These are phyloP conservation scores for Aricia agestis DNA, from an alignment of 1,140 invertebrate genomes.

Conservation along the genomic window DNA sequence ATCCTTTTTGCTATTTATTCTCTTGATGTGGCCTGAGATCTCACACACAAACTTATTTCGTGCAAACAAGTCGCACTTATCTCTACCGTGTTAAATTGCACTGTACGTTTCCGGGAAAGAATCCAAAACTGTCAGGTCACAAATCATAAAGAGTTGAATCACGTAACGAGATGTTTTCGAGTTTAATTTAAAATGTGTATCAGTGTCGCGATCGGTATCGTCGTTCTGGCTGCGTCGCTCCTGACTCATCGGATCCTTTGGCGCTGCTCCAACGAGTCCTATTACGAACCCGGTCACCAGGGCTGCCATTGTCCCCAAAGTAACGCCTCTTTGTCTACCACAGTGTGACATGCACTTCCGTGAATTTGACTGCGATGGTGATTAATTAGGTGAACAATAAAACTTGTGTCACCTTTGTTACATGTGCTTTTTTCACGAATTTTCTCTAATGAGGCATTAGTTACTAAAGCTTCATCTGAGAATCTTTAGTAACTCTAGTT, in stretches of 20 bases:
- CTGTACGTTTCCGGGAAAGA: not conserved
- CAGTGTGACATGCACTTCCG: not conserved
- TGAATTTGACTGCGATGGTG: not conserved
- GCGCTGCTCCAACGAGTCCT: conserved; percentile 20
- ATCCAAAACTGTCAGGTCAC: not conserved
- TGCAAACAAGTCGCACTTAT: too few species aligned
- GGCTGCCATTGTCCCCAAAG: not conserved
- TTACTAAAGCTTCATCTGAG: too few species aligned
- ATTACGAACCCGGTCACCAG: not conserved
- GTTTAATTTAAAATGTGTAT: conserved; percentile 7
- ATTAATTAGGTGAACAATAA: not conserved
- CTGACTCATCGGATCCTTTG: conserved; percentile 32
- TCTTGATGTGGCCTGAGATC: too few species aligned
- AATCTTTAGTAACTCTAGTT: too few species aligned
- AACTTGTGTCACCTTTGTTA: too few species aligned
- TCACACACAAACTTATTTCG: too few species aligned
- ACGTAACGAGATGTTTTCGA: not conserved
- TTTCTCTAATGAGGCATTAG: too few species aligned
- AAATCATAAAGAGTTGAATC: conserved; percentile 16
- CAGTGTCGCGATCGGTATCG: conserved; percentile 4
- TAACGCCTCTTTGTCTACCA: not conserved
- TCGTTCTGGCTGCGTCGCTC: conserved; percentile 14
- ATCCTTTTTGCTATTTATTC: too few species aligned
- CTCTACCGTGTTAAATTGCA: not conserved
- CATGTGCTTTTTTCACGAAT: too few species aligned